Evolutionary conservation across 2,888 invertebrate genomes (phyloP).

Genomic region (Morinoia aosen): DNA sequence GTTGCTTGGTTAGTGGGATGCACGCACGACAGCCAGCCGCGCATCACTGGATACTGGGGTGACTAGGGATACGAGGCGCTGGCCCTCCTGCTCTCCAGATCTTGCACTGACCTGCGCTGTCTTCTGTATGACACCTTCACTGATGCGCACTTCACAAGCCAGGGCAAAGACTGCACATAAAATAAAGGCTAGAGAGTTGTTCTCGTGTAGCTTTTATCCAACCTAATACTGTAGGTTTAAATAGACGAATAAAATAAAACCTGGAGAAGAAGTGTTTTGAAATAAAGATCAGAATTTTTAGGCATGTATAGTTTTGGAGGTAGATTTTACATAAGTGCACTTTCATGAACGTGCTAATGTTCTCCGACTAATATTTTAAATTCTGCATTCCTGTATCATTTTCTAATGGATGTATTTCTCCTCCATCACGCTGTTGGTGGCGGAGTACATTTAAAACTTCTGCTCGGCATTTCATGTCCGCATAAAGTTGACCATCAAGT

Average conservation of each 20-base stretch:
- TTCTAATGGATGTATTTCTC: background rate
- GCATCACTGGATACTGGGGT: no score
- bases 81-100: background rate
- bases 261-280: no score
- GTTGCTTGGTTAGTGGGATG: no score
- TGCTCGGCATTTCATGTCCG: background rate
- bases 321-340: background rate
- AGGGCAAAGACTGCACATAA: background rate
- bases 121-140: background rate
- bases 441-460: background rate
- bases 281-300: background rate
- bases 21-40: no score
- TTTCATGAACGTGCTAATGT: background rate
- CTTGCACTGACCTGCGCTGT: background rate
- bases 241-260: no score
- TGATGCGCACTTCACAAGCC: background rate
- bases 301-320: background rate
- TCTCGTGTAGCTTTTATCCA: background rate
- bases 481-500: constrained; percentile 12
- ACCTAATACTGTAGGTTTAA: background rate
- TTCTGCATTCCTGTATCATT: background rate
- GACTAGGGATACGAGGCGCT: no score
- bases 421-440: background rate
- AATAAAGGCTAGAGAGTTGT: background rate
- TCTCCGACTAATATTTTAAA: background rate